phyloP scores from a whole-genome alignment of 2,797 vertebrate species.

The Rhynchotus rufescens region DNA sequence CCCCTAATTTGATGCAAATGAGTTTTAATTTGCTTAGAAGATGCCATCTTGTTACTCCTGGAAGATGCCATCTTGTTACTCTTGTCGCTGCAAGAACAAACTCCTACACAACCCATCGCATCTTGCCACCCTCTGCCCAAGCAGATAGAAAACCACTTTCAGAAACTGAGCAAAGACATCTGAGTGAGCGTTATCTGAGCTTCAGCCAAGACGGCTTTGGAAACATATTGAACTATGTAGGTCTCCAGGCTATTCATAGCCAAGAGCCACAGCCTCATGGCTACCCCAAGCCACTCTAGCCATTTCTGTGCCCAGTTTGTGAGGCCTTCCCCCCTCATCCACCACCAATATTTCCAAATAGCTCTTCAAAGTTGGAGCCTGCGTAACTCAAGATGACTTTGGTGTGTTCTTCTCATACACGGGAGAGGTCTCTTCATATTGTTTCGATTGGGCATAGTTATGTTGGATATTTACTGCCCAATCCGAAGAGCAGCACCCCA shows the following conservation, averaged over 20 bases:
- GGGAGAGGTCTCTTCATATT: neutral
- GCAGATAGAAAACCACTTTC: neutral
- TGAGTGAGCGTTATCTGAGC: neutral
- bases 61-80: neutral
- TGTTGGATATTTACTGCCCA: neutral
- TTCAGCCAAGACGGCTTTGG: neutral
- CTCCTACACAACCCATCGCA: neutral
- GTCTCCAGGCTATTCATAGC: neutral
- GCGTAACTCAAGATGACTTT: neutral
- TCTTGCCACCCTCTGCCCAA: neutral
- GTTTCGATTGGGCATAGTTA: fast-evolving
- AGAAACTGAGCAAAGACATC: neutral
- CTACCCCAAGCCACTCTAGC: neutral
- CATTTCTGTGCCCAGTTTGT: neutral
- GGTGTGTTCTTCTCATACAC: neutral
- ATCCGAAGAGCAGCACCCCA: neutral
- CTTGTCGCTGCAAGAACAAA: neutral
- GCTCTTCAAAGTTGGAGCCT: neutral
- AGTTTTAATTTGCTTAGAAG: neutral
- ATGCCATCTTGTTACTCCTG: neutral
- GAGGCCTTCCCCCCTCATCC: neutral
- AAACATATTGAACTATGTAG: neutral
- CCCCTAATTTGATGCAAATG: no score
- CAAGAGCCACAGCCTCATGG: neutral
- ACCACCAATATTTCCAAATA: neutral